Percentiles rank a stretch among this genome's conserved stretches.
Conservation (phyloP, 2,113 vertebrate species). For the Corvus moneduloides region DNA sequence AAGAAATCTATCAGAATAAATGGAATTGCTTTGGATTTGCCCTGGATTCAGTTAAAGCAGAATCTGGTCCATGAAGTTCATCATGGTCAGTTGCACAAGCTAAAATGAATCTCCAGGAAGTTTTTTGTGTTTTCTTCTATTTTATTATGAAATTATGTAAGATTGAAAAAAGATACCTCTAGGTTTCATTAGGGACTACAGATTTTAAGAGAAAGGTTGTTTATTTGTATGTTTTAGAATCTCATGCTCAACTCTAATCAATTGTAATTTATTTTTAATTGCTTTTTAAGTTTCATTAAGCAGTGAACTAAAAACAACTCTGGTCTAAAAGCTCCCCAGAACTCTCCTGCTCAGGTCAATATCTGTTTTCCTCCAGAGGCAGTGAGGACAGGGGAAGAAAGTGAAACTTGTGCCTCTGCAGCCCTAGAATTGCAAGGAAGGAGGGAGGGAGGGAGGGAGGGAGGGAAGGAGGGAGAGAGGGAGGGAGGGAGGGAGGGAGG, state of each 20-base stretch:
- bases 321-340: not conserved
- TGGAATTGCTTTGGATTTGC: not conserved
- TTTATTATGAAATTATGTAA: not conserved
- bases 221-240: not conserved
- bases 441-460: not conserved
- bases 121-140: not conserved
- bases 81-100: not conserved
- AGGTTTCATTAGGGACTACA: not conserved
- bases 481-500: not conserved
- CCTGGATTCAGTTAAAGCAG: not conserved
- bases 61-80: not conserved
- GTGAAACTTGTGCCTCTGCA: not conserved
- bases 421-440: not conserved
- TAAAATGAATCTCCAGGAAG: not conserved
- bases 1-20: not conserved
- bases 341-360: not conserved
- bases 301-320: not conserved
- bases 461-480: not conserved
- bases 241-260: not conserved
- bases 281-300: not conserved
- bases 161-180: not conserved
- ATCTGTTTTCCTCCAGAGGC: not conserved
- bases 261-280: constrained; percentile 18
- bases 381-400: not conserved
- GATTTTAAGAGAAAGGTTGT: not conserved